phyloP scores from a whole-genome alignment of 2,797 vertebrate genomes.

The Peromyscus eremicus region DNA sequence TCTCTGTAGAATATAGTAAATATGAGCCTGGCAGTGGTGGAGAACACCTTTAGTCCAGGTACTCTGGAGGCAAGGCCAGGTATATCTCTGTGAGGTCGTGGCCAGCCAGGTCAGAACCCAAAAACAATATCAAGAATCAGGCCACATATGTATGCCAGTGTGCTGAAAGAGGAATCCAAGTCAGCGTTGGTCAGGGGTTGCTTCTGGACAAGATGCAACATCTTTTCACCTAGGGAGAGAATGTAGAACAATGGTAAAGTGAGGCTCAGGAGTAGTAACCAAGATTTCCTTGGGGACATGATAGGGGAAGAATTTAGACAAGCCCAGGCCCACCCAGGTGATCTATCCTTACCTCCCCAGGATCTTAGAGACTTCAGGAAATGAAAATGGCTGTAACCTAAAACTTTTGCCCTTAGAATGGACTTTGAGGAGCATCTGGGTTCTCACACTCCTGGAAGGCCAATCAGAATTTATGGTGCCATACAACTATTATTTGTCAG shows the following conservation, averaged over 20 bases:
- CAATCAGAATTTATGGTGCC: background rate
- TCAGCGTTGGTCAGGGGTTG: background rate
- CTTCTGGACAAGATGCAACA: background rate
- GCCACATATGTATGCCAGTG: no score
- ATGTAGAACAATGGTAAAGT: background rate
- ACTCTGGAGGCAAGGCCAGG: no score
- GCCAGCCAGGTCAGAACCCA: no score
- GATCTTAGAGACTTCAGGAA: no score
- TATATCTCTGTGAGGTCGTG: no score
- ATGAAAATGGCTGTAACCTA: background rate
- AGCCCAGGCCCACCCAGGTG: no score
- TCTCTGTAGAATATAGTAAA: no score
- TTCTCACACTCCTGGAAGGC: fast-evolving
- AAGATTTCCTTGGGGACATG: background rate
- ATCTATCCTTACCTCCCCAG: fast-evolving
- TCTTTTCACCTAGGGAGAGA: background rate
- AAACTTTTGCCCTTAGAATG: background rate
- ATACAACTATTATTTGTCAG: fast-evolving
- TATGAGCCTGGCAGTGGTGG: no score
- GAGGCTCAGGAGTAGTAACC: no score
- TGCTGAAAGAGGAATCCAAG: fast-evolving
- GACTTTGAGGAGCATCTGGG: background rate
- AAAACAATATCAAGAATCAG: no score
- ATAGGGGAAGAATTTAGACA: background rate
- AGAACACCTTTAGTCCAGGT: no score